phyloP scores from a whole-genome alignment of 2,888 invertebrate genomes.

The Tanypteryx hageni region DNA sequence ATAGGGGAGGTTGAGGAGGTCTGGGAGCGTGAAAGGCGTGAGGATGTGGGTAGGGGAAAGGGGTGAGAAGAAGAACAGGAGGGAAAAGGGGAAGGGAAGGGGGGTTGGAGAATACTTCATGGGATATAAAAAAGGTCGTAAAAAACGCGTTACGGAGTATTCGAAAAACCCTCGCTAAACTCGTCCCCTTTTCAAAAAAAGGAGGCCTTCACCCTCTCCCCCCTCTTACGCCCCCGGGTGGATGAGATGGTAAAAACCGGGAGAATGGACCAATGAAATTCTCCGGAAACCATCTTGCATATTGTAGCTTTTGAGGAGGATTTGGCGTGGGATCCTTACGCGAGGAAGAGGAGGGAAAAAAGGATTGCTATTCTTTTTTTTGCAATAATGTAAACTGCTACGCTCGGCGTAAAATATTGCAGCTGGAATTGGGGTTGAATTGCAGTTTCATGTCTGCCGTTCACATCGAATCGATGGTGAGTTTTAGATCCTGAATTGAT shows the following conservation, averaged over 20 bases:
- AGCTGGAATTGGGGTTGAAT: background rate
- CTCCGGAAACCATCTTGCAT: constrained; percentile 29
- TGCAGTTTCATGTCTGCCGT: background rate
- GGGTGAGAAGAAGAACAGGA: background rate
- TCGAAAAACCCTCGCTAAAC: constrained; percentile 12
- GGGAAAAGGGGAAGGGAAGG: constrained; percentile 29
- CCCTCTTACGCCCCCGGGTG: background rate
- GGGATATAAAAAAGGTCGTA: constrained; percentile 29
- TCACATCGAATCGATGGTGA: too few species aligned
- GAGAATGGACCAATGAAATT: constrained; percentile 29
- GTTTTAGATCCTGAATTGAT: background rate
- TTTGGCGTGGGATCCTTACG: constrained; percentile 5
- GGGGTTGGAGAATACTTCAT: background rate
- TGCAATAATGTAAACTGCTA: constrained; percentile 21
- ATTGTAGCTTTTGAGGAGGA: constrained; percentile 11
- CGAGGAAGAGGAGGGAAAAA: background rate
- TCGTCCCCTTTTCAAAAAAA: constrained; percentile 15
- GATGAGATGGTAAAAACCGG: constrained; percentile 24
- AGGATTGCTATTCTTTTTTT: background rate
- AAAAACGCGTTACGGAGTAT: constrained; percentile 19
- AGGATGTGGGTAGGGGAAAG: background rate
- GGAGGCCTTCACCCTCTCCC: background rate
- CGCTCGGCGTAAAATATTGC: background rate
- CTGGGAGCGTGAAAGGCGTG: background rate
- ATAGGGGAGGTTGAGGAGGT: background rate